Base-by-base conservation (phyloP, 2,888 invertebrate species). In the Tubiluchus corallicola region DNA sequence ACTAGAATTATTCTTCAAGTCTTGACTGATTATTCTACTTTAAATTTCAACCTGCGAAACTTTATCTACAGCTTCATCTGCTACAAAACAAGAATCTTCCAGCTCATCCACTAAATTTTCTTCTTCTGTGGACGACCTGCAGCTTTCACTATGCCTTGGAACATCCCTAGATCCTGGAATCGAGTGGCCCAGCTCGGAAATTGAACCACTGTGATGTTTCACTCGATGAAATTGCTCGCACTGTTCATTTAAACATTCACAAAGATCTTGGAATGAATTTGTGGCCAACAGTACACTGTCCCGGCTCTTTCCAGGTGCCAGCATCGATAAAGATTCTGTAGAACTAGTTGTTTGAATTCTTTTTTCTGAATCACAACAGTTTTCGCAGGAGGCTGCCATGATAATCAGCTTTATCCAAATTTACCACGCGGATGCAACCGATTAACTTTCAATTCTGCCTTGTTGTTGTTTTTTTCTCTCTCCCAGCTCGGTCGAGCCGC, bases 211-310 rank as follows among this genome's bases (percentile, higher is more conserved):
- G 29, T 29, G 29, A 29, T 29, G 29, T 29, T 29, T 29, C 9
- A 29, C 29, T 29, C 29, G 9, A 29, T 29, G 29, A 29, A 29
- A 29, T n/a, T 29, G 29, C n/a, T 29, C 29, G 29, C 29, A 29
- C n/a, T 29, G 29, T n/a, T 29, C 29, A n/a, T 29, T 29, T 9
- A 29, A 29, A n/a, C 29, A 29, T 29, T 29, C 29, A n/a, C 29
- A 29, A 29, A 29, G 9, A 29, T 29, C 29, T 9, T 9, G 9
- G 29, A 29, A 29, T n/a, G 29, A 29, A 29, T 29, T 29, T n/a
- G 29, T 29, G 9, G 29, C 29, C 29, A 29, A n/a, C 29, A 29
- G n/a, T 29, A 29, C 29, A n/a, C 29, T 29, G 29, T 29, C 29
- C 29, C n/a, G 9, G 29, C 29, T 29, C n/a, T 9, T 29, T 29